Conservation (phyloP, 2,113 vertebrate genomes). For the Colossoma macropomum region DNA sequence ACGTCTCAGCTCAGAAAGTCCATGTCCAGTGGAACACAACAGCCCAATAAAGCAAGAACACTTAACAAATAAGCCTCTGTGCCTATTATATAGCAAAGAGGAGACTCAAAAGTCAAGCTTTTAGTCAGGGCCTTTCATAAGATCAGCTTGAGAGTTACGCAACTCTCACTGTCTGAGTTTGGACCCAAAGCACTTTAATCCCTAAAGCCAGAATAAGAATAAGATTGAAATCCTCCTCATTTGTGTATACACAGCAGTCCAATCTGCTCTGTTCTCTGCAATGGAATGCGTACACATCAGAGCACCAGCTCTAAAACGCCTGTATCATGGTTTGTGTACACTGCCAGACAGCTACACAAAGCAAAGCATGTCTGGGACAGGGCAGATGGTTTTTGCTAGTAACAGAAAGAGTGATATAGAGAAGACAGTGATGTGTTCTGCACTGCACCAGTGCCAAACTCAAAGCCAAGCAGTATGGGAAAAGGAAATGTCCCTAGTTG, state of each 20-base stretch:
- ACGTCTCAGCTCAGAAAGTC: constrained; percentile 1
- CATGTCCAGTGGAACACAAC: constrained; percentile 22
- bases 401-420: neutral
- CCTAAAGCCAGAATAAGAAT: constrained; percentile 49
- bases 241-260: neutral
- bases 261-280: neutral
- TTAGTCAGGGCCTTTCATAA: constrained; percentile 30
- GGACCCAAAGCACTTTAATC: constrained; percentile 70
- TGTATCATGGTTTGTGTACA: neutral
- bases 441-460: neutral
- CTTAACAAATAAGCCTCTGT: constrained; percentile 42
- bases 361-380: neutral
- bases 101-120: neutral
- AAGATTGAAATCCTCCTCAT: neutral
- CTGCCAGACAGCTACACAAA: neutral
- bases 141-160: constrained; percentile 49
- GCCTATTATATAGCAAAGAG: constrained; percentile 22
- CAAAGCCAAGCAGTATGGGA: neutral
- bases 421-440: neutral
- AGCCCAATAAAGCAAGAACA: constrained; percentile 26
- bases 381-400: neutral
- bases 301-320: neutral
- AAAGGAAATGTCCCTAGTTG: neutral
- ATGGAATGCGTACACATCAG: neutral
- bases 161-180: constrained; percentile 61